Percentiles rank a stretch among this genome's conserved stretches.
These are phyloP conservation scores for Acanthococcus lagerstroemiae DNA, from an alignment of 2,888 invertebrate species.

Conservation along the genomic window DNA sequence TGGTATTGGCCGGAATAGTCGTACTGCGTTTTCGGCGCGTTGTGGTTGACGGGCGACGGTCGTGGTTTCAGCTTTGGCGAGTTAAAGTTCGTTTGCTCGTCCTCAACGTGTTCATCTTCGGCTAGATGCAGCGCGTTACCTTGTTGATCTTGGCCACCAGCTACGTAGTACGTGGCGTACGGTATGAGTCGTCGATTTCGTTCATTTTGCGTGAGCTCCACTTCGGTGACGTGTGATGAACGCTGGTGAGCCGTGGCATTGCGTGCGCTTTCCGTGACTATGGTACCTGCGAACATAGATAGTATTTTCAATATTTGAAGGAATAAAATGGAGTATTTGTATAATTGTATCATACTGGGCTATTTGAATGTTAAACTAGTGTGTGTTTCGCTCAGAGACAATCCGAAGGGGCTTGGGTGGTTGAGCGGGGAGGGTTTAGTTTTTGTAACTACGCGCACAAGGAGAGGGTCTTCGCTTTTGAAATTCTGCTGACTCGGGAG, in stretches of 20 bases:
- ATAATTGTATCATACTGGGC: too few species aligned
- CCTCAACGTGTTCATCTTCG: constrained; percentile 10
- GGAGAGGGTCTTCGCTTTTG: too few species aligned
- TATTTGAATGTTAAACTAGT: too few species aligned
- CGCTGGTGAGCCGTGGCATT: neutral
- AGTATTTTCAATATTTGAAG: neutral
- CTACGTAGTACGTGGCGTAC: constrained; percentile 68
- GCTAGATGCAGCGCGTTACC: neutral
- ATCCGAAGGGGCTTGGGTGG: too few species aligned
- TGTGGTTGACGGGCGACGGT: neutral
- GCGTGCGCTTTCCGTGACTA: neutral
- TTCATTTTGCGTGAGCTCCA: constrained; percentile 33
- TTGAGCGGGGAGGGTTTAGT: too few species aligned
- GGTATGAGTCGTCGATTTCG: constrained; percentile 63
- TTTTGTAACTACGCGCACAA: too few species aligned
- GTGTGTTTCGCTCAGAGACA: too few species aligned
- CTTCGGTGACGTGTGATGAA: neutral
- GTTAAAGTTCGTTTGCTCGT: neutral
- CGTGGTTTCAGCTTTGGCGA: neutral
- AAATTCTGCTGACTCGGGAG: too few species aligned
- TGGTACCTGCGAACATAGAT: neutral
- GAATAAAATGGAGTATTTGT: neutral
- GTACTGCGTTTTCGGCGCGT: neutral
- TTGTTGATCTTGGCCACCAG: constrained; percentile 39
- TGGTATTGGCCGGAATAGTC: constrained; percentile 10